Base-by-base conservation (phyloP, 2,888 invertebrate genomes). In the Shargacucullia verbasci region DNA sequence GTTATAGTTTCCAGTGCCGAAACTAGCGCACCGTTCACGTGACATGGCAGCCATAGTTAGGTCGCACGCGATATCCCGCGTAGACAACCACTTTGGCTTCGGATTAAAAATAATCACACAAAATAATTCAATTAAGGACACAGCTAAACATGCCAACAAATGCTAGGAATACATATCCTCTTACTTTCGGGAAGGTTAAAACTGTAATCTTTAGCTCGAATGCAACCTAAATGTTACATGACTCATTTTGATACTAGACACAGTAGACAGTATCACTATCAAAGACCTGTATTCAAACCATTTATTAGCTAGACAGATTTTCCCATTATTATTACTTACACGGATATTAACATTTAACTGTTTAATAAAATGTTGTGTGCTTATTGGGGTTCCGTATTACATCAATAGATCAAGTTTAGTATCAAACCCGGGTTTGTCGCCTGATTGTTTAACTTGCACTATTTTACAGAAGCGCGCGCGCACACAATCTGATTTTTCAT, bases 1-100 rank as follows among this genome's bases (percentile, higher is more conserved):
- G 65, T 46, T 50, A 29, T 45, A 46, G 25, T 66, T 64, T 59
- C 59, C 47, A 47, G 54, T 41, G 29, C 45, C 45, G 13, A 12
- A 60, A 60, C 48, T 60, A 60, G 67, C 54, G 13, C 47, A 27
- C 14, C 67, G 49, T 55, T 70, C 72, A 67, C 58, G 52, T 66
- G 69, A 62, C 63, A 63, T 20, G 20, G 20, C 20, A 20, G 20
- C 58, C 52, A 37, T 67, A 52, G 57, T 67, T 58, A 48, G 45
- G 59, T n/a, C n/a, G n/a, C 72, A 70, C 70, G 63, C 63, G 68
- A 67, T 55, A 14, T 1, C 10, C 29, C 31, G 13, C 39, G 34
- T 38, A 20, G 35, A 40, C 43, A n/a, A 14, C 13, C 9, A 34
- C 15, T 40, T 35, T 34, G 43, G 43, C 39, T 20, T 39, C 25